A percentile compares a stretch with the other conserved stretches of the same genome.
Conservation (phyloP, 2,888 invertebrate species). For the Perithous albicinctus region DNA sequence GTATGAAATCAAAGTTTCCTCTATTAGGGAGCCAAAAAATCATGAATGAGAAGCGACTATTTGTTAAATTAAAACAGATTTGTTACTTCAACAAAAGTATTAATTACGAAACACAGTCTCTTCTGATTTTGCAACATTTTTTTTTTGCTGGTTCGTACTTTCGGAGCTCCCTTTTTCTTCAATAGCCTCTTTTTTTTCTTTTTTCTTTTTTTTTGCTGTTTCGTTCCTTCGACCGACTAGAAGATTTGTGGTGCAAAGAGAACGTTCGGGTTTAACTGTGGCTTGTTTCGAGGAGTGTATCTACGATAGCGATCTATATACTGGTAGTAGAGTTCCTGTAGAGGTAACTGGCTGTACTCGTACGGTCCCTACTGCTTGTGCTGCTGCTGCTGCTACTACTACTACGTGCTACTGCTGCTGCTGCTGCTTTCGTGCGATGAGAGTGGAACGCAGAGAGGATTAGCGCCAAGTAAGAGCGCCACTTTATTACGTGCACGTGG, state of each 20-base stretch:
- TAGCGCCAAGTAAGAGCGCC: constrained; percentile 72
- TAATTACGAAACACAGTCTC: too few relatives aligned
- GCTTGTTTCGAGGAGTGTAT: constrained; percentile 23
- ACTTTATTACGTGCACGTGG: constrained; percentile 83
- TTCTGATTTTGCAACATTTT: background rate
- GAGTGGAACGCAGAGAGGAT: constrained; percentile 54
- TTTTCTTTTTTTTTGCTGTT: background rate
- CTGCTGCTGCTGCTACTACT: constrained; percentile 22
- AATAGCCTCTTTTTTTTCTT: constrained; percentile 3
- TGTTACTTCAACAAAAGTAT: too few relatives aligned
- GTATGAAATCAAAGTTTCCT: too few relatives aligned
- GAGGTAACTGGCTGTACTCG: constrained; percentile 27
- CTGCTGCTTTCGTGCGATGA: constrained; percentile 19
- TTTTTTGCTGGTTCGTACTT: background rate
- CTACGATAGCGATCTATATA: constrained; percentile 50
- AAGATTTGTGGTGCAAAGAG: constrained; percentile 49
- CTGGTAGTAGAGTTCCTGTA: constrained; percentile 42
- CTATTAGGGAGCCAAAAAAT: too few relatives aligned
- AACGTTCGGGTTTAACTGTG: constrained; percentile 42
- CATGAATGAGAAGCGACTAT: too few relatives aligned
- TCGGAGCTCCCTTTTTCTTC: constrained; percentile 15
- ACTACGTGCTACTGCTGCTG: constrained; percentile 31
- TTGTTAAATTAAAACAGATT: too few relatives aligned
- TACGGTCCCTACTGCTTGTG: constrained; percentile 55
- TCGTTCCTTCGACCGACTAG: background rate